Percentiles rank a stretch among this genome's conserved stretches.
Conservation (phyloP, 2,888 invertebrate species). For the Melanostoma mellinum region DNA sequence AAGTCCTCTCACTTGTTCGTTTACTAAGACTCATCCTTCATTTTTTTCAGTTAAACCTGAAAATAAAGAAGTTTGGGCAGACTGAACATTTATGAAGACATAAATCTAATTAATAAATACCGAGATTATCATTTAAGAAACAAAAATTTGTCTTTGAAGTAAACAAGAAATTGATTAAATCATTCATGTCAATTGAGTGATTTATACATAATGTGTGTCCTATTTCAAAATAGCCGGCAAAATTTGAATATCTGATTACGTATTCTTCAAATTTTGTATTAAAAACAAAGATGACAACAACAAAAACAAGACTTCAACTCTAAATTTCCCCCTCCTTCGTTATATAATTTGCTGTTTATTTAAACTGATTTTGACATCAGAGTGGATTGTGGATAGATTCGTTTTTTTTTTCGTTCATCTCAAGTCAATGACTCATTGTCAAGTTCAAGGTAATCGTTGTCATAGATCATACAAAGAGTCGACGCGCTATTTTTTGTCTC, state of each 20-base stretch:
- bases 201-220: conserved; percentile 24
- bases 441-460: conserved; percentile 69
- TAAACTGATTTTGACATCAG: conserved; percentile 28
- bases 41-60: too few relatives aligned
- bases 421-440: conserved; percentile 57
- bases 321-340: conserved; percentile 7
- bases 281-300: conserved; percentile 5
- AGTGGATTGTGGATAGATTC: conserved; percentile 22
- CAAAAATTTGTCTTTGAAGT: not conserved
- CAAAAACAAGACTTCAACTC: conserved; percentile 12
- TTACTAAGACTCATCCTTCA: too few relatives aligned
- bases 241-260: conserved; percentile 13
- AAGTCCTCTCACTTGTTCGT: too few relatives aligned
- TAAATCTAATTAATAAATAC: too few relatives aligned
- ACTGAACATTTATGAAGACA: too few relatives aligned
- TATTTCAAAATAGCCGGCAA: conserved; percentile 21
- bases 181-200: conserved; percentile 22
- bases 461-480: conserved; percentile 60
- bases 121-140: not conserved
- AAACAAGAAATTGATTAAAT: conserved; percentile 18
- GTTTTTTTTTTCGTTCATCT: conserved; percentile 15
- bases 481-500: conserved; percentile 24
- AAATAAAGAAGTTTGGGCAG: too few relatives aligned
- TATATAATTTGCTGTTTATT: conserved; percentile 46
- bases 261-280: not conserved